A percentile compares a stretch with the other conserved stretches of the same genome.
Evolutionary conservation across 2,888 invertebrate genomes (phyloP).

Genomic region (Gari tellinella): DNA sequence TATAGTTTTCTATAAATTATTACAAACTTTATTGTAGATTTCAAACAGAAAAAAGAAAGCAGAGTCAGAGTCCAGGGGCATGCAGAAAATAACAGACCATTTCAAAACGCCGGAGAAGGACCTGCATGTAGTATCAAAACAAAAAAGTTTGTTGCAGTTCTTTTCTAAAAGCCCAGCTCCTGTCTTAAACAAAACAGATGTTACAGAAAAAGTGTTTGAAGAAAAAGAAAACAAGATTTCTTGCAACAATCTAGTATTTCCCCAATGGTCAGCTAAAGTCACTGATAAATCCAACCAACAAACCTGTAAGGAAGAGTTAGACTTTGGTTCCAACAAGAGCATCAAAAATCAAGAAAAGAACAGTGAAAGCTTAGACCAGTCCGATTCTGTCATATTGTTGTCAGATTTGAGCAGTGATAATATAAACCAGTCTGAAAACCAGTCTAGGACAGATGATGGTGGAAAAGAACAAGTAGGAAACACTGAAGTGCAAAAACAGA

Average conservation of each 20-base stretch:
- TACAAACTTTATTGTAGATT: too few species aligned
- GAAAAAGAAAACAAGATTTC: background rate
- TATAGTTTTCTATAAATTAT: too few species aligned
- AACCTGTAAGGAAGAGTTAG: too few species aligned
- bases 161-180: conserved; percentile 39
- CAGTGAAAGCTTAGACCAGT: too few species aligned
- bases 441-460: too few species aligned
- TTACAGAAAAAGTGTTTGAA: conserved; percentile 12
- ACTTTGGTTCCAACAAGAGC: too few species aligned
- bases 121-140: conserved; percentile 37
- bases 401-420: too few species aligned
- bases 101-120: conserved; percentile 65
- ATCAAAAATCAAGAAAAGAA: too few species aligned
- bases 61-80: too few species aligned
- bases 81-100: conserved; percentile 62
- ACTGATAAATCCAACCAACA: background rate
- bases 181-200: conserved; percentile 5
- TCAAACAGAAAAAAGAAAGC: too few species aligned
- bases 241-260: conserved; percentile 6
- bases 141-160: conserved; percentile 57
- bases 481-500: conserved; percentile 3
- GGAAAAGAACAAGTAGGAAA: background rate
- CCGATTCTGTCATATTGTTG: too few species aligned
- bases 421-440: too few species aligned
- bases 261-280: background rate